Conservation (phyloP, 2,797 vertebrate species). For the Phaenicophaeus curvirostris region DNA sequence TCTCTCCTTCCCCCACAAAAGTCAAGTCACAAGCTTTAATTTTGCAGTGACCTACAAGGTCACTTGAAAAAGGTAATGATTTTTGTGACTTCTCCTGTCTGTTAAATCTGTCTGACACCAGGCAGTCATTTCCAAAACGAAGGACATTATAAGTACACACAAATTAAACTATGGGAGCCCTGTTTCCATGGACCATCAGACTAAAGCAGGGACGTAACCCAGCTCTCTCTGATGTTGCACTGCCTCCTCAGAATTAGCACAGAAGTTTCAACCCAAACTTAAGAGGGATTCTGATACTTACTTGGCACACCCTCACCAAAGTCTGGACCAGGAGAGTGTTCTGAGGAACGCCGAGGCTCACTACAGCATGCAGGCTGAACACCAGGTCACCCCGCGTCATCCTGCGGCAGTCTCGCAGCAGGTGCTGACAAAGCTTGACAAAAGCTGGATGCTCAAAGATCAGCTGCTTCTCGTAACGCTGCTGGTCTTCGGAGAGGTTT, state of each 20-base stretch:
- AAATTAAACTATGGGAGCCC: neutral
- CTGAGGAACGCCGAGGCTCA: slow-evolving; percentile 85
- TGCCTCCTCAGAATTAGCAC: neutral
- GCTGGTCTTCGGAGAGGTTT: slow-evolving; percentile 80
- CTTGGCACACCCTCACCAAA: slow-evolving; percentile 85
- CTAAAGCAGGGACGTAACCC: neutral
- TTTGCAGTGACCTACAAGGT: neutral
- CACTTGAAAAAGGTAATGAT: neutral
- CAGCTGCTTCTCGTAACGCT: slow-evolving; percentile 78
- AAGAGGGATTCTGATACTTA: slow-evolving; percentile 48
- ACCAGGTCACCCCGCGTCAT: slow-evolving; percentile 72
- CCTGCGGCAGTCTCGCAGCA: slow-evolving; percentile 58
- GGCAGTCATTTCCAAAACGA: neutral
- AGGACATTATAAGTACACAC: neutral
- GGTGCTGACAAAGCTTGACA: slow-evolving; percentile 75
- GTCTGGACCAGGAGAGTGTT: slow-evolving; percentile 86
- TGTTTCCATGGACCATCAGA: neutral
- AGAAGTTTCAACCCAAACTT: accelerated
- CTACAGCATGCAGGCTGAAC: slow-evolving; percentile 80
- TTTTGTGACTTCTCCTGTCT: neutral
- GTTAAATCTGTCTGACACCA: neutral
- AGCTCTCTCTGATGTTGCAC: neutral
- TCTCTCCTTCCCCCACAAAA: neutral
- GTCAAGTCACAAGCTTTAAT: neutral
- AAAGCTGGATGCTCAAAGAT: slow-evolving; percentile 86